phyloP scores from a whole-genome alignment of 2,888 invertebrate genomes.

The Notodonta ziczac region DNA sequence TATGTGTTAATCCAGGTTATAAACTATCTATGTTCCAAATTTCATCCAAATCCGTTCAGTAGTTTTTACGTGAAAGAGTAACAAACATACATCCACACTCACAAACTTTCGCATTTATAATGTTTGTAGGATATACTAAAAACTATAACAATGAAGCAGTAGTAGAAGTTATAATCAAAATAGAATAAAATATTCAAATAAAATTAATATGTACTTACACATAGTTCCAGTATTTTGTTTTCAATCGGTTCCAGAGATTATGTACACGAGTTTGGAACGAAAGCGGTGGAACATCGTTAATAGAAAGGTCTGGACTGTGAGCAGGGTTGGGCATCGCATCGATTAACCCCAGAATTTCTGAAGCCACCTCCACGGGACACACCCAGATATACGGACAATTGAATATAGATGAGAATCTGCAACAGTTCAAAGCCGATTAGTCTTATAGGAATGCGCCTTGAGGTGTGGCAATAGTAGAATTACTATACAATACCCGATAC shows the following conservation, averaged over 20 bases:
- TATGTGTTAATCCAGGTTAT: too few species aligned
- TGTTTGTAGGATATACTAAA: too few species aligned
- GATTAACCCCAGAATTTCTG: conserved; percentile 48
- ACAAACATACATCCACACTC: too few species aligned
- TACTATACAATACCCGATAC: too few species aligned
- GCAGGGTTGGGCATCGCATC: conserved; percentile 60
- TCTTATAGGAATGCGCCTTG: background rate
- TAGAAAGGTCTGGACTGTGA: conserved; percentile 44
- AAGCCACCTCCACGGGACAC: conserved; percentile 55
- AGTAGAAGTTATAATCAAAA: too few species aligned
- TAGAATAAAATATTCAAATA: too few species aligned
- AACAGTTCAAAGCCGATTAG: conserved; percentile 19
- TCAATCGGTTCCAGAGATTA: conserved; percentile 42
- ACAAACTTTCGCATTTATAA: too few species aligned
- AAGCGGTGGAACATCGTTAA: conserved; percentile 47
- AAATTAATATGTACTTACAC: conserved; percentile 31
- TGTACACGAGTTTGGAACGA: conserved; percentile 51
- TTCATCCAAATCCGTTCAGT: too few species aligned
- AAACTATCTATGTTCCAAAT: too few species aligned
- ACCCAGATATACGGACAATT: conserved; percentile 55
- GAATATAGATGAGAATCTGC: conserved; percentile 53
- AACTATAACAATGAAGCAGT: too few species aligned
- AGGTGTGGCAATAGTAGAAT: background rate
- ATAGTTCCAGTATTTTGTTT: conserved; percentile 13
- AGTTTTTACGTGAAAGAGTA: too few species aligned